Percentiles rank a stretch among this genome's conserved stretches.
These are phyloP conservation scores for Rhinogobius similis DNA, from an alignment of 2,113 vertebrate species.

Conservation along the genomic window DNA sequence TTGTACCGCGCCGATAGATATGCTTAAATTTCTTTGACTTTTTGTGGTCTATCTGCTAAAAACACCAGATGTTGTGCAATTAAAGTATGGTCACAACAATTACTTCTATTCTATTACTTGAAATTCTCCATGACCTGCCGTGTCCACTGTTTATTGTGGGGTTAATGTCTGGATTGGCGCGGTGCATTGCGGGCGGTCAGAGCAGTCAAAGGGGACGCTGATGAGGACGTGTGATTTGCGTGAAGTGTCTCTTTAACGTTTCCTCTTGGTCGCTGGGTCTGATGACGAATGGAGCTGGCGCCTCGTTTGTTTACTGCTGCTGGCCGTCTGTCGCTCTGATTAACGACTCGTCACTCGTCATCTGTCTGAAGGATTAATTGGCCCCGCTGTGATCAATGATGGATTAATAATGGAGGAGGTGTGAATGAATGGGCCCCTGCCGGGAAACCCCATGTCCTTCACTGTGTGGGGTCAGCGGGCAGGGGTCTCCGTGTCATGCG, in stretches of 20 bases:
- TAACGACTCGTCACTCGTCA: constrained; percentile 12
- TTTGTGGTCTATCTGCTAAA: too few relatives aligned
- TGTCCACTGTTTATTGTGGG: not conserved
- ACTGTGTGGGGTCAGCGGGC: constrained; percentile 6
- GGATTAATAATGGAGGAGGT: constrained; percentile 17
- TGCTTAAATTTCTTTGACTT: too few relatives aligned
- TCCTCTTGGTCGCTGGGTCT: not conserved
- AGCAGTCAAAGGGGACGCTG: not conserved
- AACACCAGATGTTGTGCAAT: too few relatives aligned
- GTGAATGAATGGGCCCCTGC: constrained; percentile 10
- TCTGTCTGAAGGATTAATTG: constrained; percentile 15
- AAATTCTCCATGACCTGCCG: not conserved
- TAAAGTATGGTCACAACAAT: too few relatives aligned
- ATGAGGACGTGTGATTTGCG: not conserved
- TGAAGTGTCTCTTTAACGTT: constrained; percentile 12
- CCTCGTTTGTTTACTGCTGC: constrained; percentile 12
- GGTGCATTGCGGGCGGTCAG: not conserved
- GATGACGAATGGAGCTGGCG: constrained; percentile 9
- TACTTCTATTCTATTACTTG: too few relatives aligned
- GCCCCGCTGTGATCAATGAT: constrained; percentile 18
- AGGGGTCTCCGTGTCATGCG: not conserved
- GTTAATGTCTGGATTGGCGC: not conserved
- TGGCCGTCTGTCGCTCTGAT: constrained; percentile 14
- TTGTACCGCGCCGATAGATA: too few relatives aligned
- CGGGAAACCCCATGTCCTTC: constrained; percentile 8